Evolutionary conservation across 2,797 vertebrate species (phyloP).

Genomic region (Antrozous pallidus): DNA sequence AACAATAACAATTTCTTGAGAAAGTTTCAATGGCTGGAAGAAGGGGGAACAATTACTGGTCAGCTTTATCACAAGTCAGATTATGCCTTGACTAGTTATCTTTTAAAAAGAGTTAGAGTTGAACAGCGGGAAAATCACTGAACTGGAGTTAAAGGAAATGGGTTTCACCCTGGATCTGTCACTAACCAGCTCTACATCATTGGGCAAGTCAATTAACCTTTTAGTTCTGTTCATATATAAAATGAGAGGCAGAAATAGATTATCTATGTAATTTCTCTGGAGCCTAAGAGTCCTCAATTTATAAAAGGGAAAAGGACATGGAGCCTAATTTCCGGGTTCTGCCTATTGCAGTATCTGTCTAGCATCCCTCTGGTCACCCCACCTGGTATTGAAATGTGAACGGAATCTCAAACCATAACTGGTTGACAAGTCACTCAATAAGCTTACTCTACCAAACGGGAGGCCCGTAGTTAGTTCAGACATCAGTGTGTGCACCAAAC

Average conservation of each 20-base stretch:
- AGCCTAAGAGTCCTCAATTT: background rate
- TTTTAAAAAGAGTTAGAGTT: background rate
- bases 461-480: background rate
- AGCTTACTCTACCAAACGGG: background rate
- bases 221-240: background rate
- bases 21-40: background rate
- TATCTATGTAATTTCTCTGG: background rate
- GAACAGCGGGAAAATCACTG: background rate
- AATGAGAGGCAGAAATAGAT: conserved; percentile 2
- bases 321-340: background rate
- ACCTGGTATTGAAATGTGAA: background rate
- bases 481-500: background rate
- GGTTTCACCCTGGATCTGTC: background rate
- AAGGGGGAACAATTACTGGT: background rate
- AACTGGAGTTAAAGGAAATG: background rate
- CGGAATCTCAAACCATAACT: background rate
- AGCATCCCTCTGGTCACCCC: background rate
- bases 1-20: background rate
- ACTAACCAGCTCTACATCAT: background rate
- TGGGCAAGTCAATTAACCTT: background rate
- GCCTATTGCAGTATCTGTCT: background rate
- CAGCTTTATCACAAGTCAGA: background rate
- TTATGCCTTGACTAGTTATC: background rate
- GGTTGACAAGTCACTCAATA: background rate
- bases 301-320: background rate